Evolutionary conservation across 2,797 vertebrate genomes (phyloP), one percentile per base, ranked within the genome.

Genomic region (Numenius phaeopus): DNA sequence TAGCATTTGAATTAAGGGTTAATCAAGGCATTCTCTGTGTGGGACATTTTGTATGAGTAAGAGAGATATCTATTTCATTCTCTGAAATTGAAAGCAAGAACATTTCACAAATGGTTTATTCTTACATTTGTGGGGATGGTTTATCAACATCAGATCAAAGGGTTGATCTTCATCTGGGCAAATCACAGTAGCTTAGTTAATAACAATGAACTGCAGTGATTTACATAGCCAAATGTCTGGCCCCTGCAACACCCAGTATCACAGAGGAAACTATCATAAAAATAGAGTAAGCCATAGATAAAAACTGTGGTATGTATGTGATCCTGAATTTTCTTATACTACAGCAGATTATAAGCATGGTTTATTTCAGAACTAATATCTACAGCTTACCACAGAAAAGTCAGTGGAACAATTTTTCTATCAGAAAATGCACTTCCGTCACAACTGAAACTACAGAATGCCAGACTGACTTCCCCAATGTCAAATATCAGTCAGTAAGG

Each of bases 1-100:
- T 83, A 77, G 62, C 11, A 30, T 80, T 94, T 93, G 78, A 93
- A 87, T 93, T 85, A 79, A 77, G 62, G 47, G 47, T 95, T 94
- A 79, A 95, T 91, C 70, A 93, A 89, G 84, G 22, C 76, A 34
- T 71, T 86, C 70, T 76, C 57, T 49, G 21, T 5, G 5, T 83
- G 75, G 14, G 30, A 13, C 72, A 47, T 78, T 94, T 86, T 75
- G 42, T 72, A 34, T 49, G 61, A 76, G 40, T 78, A 55, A 76
- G 26, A 77, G 42, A 69, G 50, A 23, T 5, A 46, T 26, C 22
- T 87, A 6, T 69, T 65, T 91, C 62, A 12, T 57, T 73, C 77
- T 91, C 87, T 57, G 76, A 80, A 72, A 91, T 4, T 49, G 55
- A 65, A 92, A 80, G 32, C 40, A 89, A 58, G 67, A 69, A 27